Percentiles rank a stretch among this genome's conserved stretches.
These are phyloP conservation scores for Zaprionus lachaisei DNA, from an alignment of 1,140 invertebrate species.

Conservation along the genomic window DNA sequence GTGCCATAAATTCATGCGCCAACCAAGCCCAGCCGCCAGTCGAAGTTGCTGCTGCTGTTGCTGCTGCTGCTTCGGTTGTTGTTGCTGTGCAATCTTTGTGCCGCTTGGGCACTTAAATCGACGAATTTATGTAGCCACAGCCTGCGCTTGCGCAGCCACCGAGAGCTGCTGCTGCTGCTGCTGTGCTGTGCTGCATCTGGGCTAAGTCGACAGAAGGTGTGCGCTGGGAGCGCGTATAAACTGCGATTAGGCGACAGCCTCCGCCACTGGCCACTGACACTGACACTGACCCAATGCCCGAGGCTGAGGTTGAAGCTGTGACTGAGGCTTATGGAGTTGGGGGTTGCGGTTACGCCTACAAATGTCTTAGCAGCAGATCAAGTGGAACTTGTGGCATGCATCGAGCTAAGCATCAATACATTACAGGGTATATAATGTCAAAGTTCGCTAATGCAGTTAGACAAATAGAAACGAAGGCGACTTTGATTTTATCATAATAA, in stretches of 20 bases:
- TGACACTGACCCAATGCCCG: constrained; percentile 36
- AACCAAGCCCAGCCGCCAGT: constrained; percentile 57
- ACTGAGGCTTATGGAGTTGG: too few species aligned
- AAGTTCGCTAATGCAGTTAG: too few species aligned
- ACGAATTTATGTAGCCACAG: constrained; percentile 74
- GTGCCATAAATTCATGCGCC: constrained; percentile 82
- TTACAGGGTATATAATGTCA: too few species aligned
- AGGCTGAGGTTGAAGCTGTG: constrained; percentile 4
- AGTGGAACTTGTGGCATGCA: background rate
- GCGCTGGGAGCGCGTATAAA: constrained; percentile 78
- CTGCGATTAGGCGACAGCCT: constrained; percentile 79
- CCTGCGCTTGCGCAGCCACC: constrained; percentile 62
- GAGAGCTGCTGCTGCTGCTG: constrained; percentile 1
- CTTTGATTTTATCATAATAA: too few species aligned
- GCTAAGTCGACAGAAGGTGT: constrained; percentile 66
- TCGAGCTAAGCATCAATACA: too few species aligned
- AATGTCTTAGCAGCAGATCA: background rate
- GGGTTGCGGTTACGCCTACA: background rate
- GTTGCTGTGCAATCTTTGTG: constrained; percentile 68
- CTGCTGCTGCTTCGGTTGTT: constrained; percentile 10
- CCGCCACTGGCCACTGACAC: constrained; percentile 40
- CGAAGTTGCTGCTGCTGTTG: constrained; percentile 11
- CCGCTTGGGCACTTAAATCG: constrained; percentile 72
- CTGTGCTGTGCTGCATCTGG: constrained; percentile 8
- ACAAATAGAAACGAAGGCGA: too few species aligned